A percentile compares a stretch with the other conserved stretches of the same genome.
Evolutionary conservation across 2,113 vertebrate species (phyloP).

Genomic region (Emydura subglobosa): DNA sequence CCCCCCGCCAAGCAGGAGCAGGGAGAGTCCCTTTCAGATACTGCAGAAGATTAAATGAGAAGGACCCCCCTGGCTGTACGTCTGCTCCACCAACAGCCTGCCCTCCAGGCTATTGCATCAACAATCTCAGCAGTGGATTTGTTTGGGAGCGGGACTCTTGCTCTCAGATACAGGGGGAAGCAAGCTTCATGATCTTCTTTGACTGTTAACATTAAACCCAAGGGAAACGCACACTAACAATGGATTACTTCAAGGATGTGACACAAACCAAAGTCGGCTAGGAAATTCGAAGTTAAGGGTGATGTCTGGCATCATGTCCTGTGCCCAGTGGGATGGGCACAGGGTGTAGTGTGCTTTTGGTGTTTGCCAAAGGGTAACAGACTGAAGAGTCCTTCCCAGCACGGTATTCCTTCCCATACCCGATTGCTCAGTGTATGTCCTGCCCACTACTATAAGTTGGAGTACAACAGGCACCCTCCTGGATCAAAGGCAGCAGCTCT

Average conservation of each 20-base stretch:
- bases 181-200: background rate
- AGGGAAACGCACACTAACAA: background rate
- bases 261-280: fast-evolving
- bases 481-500: slow-evolving; percentile 40
- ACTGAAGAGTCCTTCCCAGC: background rate
- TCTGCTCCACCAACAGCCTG: background rate
- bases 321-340: fast-evolving
- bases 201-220: background rate
- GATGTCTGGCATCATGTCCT: background rate
- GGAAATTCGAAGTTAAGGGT: background rate
- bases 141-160: background rate
- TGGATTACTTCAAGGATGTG: background rate
- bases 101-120: background rate
- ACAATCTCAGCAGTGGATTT: background rate
- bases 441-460: fast-evolving
- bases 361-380: slow-evolving; percentile 4
- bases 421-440: background rate
- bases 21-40: background rate
- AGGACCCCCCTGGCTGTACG: background rate
- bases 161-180: background rate
- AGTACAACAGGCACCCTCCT: background rate
- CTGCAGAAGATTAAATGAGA: background rate
- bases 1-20: background rate
- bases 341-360: background rate
- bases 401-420: background rate